A percentile compares a stretch with the other conserved stretches of the same genome.
Conservation (phyloP, 2,797 vertebrate species). For the Myotis vivesi region DNA sequence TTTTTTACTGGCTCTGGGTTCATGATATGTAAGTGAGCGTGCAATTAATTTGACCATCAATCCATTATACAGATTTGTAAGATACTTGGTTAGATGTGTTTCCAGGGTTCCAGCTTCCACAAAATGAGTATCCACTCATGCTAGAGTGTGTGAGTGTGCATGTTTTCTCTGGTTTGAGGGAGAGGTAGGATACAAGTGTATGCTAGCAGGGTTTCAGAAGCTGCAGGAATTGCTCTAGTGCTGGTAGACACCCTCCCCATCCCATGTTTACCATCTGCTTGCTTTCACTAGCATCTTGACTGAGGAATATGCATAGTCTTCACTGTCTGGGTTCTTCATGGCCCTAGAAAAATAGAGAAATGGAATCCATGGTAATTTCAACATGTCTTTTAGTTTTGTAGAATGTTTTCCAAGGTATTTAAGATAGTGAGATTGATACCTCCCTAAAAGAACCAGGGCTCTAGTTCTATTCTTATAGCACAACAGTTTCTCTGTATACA, state of each 20-base stretch:
- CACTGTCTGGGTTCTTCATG: background rate
- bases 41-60: background rate
- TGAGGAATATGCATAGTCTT: background rate
- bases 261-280: conserved; percentile 11
- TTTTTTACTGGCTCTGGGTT: background rate
- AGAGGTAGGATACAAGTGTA: background rate
- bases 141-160: background rate
- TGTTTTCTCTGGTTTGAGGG: background rate
- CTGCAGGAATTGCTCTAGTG: background rate
- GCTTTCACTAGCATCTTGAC: conserved; percentile 19
- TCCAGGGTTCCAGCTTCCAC: background rate
- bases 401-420: background rate
- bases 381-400: background rate
- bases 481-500: background rate
- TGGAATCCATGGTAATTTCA: conserved; percentile 3
- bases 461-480: background rate
- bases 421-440: background rate
- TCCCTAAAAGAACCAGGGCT: background rate
- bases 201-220: background rate
- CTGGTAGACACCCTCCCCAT: background rate
- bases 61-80: background rate
- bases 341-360: background rate
- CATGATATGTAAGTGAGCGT: background rate
- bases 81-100: background rate
- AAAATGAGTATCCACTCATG: background rate